Base-by-base conservation (phyloP, 2,888 invertebrate genomes). In the Agrochola litura region DNA sequence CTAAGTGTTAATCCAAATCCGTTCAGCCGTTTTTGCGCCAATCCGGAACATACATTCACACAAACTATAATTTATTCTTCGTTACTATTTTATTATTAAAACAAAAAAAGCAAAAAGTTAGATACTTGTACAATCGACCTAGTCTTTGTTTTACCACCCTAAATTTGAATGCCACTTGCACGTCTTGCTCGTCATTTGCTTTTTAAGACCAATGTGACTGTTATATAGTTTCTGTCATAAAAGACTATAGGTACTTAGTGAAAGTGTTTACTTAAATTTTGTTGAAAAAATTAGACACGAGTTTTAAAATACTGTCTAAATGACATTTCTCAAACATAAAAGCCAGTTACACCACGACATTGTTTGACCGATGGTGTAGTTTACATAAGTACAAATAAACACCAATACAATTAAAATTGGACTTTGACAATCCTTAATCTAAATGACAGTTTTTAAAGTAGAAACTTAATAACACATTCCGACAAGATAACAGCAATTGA, bases 391-490 rank as follows among this genome's bases (percentile, higher is more conserved):
- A 10, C 10, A 61, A 63, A 77, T 52, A 52, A 49, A 66, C 6
- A 54, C 12, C 54, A 64, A 78, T 16, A 41, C 56, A 58, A 78
- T 56, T 56, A n/a, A 41, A 74, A 49, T 37, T 78, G 76, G 64
- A 82, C 82, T 82, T 79, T 65, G 81, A 10, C 3, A n/a, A 10
- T n/a, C 16, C 16, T 19, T 76, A 76, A 78, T 76, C 64, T 76
- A 19, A 25, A 65, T 25, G 12, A 14, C 43, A 65, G 52, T 46
- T 65, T 65, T 43, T 49, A 64, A 41, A 49, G 19, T 30, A 56
- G 22, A 58, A 82, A 76, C 49, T 14, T n/a, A 49, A 52, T 16
- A 82, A 63, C 14, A 43, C 56, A 69, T 83, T 54, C 82, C 43
- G 10, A 52, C 22, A 12, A 46, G 79, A 79, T 83, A 77, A 67